phyloP scores from a whole-genome alignment of 2,888 invertebrate species.

The Heliothis peltigera region DNA sequence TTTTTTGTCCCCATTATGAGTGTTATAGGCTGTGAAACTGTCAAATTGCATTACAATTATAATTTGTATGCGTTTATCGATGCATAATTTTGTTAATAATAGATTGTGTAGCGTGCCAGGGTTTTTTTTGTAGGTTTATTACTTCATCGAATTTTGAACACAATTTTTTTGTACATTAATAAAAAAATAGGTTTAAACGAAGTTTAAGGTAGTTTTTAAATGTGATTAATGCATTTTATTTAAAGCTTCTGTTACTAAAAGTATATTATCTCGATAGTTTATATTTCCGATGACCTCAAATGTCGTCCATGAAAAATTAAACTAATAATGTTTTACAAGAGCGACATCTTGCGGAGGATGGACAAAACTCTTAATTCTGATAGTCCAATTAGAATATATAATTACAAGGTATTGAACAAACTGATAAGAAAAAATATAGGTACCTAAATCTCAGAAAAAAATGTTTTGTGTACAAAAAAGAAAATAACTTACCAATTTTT shows the following conservation, averaged over 20 bases:
- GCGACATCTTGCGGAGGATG: slow-evolving; percentile 58
- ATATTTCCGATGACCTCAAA: slow-evolving; percentile 44
- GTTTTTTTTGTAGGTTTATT: slow-evolving; percentile 10
- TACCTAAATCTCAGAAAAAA: background rate
- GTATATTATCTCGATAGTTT: background rate
- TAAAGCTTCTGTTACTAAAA: background rate
- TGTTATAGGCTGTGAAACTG: slow-evolving; percentile 57
- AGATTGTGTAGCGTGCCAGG: slow-evolving; percentile 19
- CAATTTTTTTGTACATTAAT: background rate
- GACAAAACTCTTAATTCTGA: slow-evolving; percentile 9
- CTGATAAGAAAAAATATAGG: background rate
- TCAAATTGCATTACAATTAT: slow-evolving; percentile 83
- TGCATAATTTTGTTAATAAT: slow-evolving; percentile 68
- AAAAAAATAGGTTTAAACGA: background rate
- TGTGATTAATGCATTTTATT: too few relatives aligned
- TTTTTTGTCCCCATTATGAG: slow-evolving; percentile 84
- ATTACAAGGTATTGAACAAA: background rate
- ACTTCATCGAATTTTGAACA: slow-evolving; percentile 3
- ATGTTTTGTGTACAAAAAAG: too few relatives aligned
- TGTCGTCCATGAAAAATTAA: slow-evolving; percentile 27
- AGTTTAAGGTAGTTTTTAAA: too few relatives aligned
- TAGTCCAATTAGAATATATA: slow-evolving; percentile 30
- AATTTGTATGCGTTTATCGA: slow-evolving; percentile 73
- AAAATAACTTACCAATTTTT: background rate
- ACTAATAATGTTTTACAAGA: slow-evolving; percentile 8